Base-by-base conservation (phyloP, 2,113 vertebrate species). In the Ariopsis seemanni region DNA sequence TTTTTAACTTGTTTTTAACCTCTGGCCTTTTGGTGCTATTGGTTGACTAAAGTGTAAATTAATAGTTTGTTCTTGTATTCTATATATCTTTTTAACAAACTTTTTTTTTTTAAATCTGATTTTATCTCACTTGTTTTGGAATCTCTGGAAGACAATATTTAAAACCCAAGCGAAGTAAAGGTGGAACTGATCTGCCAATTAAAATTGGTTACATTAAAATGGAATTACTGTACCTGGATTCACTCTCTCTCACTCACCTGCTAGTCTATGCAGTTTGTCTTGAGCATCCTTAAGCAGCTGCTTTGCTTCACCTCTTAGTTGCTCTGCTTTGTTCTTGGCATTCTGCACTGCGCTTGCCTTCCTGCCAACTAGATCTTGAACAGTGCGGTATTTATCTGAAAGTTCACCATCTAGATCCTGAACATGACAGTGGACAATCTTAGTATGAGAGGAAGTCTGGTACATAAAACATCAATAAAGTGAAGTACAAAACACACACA, bases 331-430 rank as follows among this genome's bases (percentile, higher is more conserved):
- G 20, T 91, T 94, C 91, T 97, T 97, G 0, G 98, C 97, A 9
- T 96, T 96, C 88, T 92, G 93, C 0, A 96, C 95, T 0, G 94
- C 95, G 83, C 96, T 96, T 0, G 96, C 97, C 91, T 98, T 97
- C 10, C 94, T 96, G 88, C 97, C 95, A 27, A 97, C 97, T 74
- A 97, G 93, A 86, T 97, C 96, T 93, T 95, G 96, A 5, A 96
- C 96, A 0, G 95, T 97, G 83, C 94, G 95, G 92, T 97, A 99
- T 87, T 94, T 96, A 91, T 98, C 98, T 10, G 93, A 94, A 86
- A 99, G 93, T 0, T 95, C 94, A 8, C 97, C 97, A 2, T 98
- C 96, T 57, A 99, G 93, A 81, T 98, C 92, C 97, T 99, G 91
- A 17, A 75, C 67, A 57, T 82, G 58, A 91, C 67, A 89, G 84